phyloP scores from a whole-genome alignment of 92 coral and sea anemone species.

The Montipora capitata region DNA sequence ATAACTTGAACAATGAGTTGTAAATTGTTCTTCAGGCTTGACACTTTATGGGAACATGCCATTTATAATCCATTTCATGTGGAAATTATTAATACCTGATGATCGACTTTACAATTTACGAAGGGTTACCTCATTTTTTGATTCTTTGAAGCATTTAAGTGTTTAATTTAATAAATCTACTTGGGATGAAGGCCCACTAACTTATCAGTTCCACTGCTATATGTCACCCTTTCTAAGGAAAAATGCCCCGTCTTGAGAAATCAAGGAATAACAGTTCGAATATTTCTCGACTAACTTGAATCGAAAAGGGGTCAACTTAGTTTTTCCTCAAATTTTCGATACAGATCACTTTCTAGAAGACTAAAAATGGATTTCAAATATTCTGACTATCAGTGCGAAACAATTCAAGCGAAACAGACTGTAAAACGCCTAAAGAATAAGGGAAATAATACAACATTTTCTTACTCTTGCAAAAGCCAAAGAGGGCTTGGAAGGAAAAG shows the following conservation, averaged over 20 bases:
- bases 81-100: no score
- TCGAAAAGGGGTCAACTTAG: background rate
- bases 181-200: no score
- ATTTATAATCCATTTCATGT: no score
- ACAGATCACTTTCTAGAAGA: background rate
- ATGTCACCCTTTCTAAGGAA: no score
- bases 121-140: no score
- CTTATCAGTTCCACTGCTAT: no score
- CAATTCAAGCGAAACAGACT: constrained; percentile 5
- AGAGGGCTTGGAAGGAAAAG: constrained; percentile 95
- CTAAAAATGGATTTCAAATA: background rate
- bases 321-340: background rate
- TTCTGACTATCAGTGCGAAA: constrained; percentile 22
- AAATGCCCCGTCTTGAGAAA: background rate
- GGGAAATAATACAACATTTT: background rate
- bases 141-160: no score
- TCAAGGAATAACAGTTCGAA: background rate
- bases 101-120: no score
- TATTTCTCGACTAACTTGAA: background rate
- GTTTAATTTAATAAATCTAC: no score
- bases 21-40: no score
- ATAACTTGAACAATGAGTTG: no score
- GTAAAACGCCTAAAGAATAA: background rate
- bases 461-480: constrained; percentile 99
- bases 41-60: no score